Percentiles rank a stretch among this genome's conserved stretches.
These are phyloP conservation scores for Loris lydekkerianus DNA, from an alignment of 2,797 vertebrate genomes.

Conservation along the genomic window DNA sequence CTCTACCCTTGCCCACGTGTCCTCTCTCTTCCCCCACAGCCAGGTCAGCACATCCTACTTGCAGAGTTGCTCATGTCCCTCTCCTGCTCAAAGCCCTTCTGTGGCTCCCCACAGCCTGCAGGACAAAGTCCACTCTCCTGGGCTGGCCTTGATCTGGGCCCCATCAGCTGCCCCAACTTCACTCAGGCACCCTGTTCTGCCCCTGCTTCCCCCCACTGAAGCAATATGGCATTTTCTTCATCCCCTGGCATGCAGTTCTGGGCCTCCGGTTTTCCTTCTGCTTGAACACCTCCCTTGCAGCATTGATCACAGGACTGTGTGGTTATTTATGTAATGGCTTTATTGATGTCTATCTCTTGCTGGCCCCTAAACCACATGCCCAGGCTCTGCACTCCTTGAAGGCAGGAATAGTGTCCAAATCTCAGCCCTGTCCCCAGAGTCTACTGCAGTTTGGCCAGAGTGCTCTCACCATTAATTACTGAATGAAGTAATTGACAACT, in stretches of 20 bases:
- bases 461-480: background rate
- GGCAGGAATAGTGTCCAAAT: background rate
- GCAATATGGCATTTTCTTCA: background rate
- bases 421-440: background rate
- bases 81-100: background rate
- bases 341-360: background rate
- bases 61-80: background rate
- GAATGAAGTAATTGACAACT: background rate
- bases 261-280: background rate
- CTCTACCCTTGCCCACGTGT: background rate
- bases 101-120: background rate
- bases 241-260: background rate
- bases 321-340: background rate
- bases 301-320: background rate
- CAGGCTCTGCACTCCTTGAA: background rate
- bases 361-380: background rate
- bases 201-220: background rate
- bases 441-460: background rate
- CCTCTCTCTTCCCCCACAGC: rapidly evolving
- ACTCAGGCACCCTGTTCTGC: background rate
- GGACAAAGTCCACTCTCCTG: background rate
- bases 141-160: background rate
- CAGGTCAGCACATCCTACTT: background rate
- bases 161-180: background rate
- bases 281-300: background rate